Evolutionary conservation across 2,888 invertebrate genomes (phyloP).

Genomic region (Eudasyphora cyanicolor): DNA sequence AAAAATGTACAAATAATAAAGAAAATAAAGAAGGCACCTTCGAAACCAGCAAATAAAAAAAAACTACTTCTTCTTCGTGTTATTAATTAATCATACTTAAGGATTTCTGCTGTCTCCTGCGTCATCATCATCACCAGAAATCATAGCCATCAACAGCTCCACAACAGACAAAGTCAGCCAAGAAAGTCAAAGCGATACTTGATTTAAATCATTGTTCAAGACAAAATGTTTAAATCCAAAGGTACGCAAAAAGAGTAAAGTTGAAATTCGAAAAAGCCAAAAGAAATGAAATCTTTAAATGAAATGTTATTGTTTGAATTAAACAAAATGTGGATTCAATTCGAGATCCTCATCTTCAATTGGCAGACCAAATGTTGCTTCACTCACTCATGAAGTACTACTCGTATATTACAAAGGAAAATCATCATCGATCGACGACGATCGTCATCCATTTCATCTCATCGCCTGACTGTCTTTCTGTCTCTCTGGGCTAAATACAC

Average conservation of each 20-base stretch:
- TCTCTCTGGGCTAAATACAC: slow-evolving; percentile 57
- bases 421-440: background rate
- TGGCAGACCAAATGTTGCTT: slow-evolving; percentile 17
- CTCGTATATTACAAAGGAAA: background rate
- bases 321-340: slow-evolving; percentile 26
- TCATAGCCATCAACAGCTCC: background rate
- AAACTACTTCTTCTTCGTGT: slow-evolving; percentile 38
- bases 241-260: background rate
- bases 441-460: slow-evolving; percentile 10
- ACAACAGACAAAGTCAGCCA: background rate
- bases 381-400: too few relatives aligned
- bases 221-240: slow-evolving; percentile 1
- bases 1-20: slow-evolving; percentile 13
- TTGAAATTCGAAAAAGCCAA: slow-evolving; percentile 26
- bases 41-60: too few relatives aligned
- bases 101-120: slow-evolving; percentile 21
- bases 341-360: slow-evolving; percentile 39
- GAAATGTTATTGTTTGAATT: slow-evolving; percentile 58
- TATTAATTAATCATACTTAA: slow-evolving; percentile 64
- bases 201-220: slow-evolving; percentile 54
- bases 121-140: background rate
- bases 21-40: slow-evolving; percentile 21
- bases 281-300: slow-evolving; percentile 26
- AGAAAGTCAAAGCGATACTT: slow-evolving; percentile 24
- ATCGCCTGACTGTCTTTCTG: slow-evolving; percentile 42